Percentiles rank a stretch among this genome's conserved stretches.
Conservation (phyloP, 2,113 vertebrate species). For the Malurus melanocephalus region DNA sequence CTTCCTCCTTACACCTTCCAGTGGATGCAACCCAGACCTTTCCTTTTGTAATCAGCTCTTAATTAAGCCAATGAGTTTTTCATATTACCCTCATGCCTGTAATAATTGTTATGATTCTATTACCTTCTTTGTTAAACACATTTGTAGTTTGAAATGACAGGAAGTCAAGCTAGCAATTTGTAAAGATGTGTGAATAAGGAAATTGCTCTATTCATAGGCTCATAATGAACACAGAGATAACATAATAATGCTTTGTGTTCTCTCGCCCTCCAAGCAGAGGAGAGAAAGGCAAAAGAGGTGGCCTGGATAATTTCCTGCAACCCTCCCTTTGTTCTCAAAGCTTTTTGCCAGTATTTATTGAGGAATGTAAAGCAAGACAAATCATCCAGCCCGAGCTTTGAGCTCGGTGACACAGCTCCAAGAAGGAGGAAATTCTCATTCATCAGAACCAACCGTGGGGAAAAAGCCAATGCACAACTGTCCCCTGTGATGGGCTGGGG, state of each 20-base stretch:
- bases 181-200: conserved; percentile 59
- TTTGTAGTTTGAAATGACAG: conserved; percentile 60
- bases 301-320: conserved; percentile 35
- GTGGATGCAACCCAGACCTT: conserved; percentile 12
- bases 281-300: conserved; percentile 32
- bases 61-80: conserved; percentile 52
- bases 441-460: not conserved
- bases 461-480: not conserved
- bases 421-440: not conserved
- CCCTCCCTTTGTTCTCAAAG: conserved; percentile 8
- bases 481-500: no score
- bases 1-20: not conserved
- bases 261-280: not conserved
- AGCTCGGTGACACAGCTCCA: not conserved
- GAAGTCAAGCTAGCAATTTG: conserved; percentile 56
- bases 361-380: not conserved
- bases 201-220: conserved; percentile 47
- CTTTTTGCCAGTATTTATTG: not conserved
- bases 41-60: conserved; percentile 39
- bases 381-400: not conserved
- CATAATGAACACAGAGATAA: conserved; percentile 52
- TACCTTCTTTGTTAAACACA: conserved; percentile 48
- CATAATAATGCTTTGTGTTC: conserved; percentile 34
- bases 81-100: conserved; percentile 17
- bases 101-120: conserved; percentile 60